phyloP scores from a whole-genome alignment of 2,113 vertebrate genomes.

The Pelobates fuscus region DNA sequence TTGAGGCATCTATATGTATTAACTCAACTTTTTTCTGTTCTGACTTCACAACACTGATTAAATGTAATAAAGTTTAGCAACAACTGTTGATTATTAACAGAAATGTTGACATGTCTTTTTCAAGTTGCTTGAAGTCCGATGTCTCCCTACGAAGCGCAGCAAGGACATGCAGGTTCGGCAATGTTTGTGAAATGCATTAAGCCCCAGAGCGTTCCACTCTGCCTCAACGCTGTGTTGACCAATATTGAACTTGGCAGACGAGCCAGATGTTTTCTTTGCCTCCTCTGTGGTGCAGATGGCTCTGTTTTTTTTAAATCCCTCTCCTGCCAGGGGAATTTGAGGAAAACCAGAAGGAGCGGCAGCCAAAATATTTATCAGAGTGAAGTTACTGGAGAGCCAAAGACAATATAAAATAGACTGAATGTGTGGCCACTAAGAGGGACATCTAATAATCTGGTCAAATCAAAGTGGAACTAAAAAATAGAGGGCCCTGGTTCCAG shows the following conservation, averaged over 20 bases:
- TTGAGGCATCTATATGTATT: too few species aligned
- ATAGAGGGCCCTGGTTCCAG: too few species aligned
- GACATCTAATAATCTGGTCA: too few species aligned
- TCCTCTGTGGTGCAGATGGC: conserved; percentile 13
- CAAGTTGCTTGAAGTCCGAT: not conserved
- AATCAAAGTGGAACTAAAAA: too few species aligned
- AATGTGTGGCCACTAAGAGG: too few species aligned
- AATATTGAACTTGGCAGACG: conserved; percentile 34
- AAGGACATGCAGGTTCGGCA: not conserved
- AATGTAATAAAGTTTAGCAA: conserved; percentile 9
- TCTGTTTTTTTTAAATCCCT: not conserved
- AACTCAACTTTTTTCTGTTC: not conserved
- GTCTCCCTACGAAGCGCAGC: conserved; percentile 14
- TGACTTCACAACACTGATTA: conserved; percentile 2
- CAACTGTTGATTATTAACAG: conserved; percentile 37
- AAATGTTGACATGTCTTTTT: not conserved
- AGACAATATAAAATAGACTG: too few species aligned
- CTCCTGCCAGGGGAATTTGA: too few species aligned
- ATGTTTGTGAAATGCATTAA: not conserved
- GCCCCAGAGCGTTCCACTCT: not conserved
- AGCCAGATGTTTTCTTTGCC: conserved; percentile 16
- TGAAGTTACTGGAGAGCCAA: too few species aligned
- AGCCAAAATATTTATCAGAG: too few species aligned
- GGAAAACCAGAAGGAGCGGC: too few species aligned
- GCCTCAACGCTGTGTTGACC: not conserved